Evolutionary conservation across 2,113 vertebrate species (phyloP), one percentile per base, ranked within the genome.

Genomic region (Protobothrops flavoviridis): DNA sequence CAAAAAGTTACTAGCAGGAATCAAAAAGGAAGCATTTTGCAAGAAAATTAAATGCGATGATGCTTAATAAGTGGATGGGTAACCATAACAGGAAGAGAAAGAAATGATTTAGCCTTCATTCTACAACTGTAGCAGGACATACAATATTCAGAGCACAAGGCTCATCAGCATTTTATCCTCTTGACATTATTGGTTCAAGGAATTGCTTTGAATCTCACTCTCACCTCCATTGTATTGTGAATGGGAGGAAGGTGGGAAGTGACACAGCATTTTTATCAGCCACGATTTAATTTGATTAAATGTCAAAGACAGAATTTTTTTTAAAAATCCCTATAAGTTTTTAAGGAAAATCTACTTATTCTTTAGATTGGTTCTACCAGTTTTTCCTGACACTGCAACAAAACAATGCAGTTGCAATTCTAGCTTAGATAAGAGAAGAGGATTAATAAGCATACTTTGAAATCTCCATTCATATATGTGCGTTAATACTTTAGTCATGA

Each of bases 141-240:
- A 0, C 0, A 48, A 17, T 13, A 20, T 89, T 43, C 91, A 85
- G 90, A 50, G 69, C 50, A 0, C 39, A 91, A 88, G 24, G 50
- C 11, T 11, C 43, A 64, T 85, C 89, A 87, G 87, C 20, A 74
- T 93, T 89, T 91, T 52, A 91, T 93, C 52, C 57, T n/a, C 21
- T 59, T 57, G 9, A 3, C 29, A 33, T 50, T 87, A 17, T 17
- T 81, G 85, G 57, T 90, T 90, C 20, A 88, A 74, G 87, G 57
- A 92, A 23, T 91, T 81, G 23, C 45, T 74, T 43, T 88, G 59
- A 43, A 89, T 53, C 53, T 24, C 2, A 21, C 9, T 13, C 5
- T 55, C 5, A 23, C 43, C 39, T 13, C 21, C 5, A 43, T 33
- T 85, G 10, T 15, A 2, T 53, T 52, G 45, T 85, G 21, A 57